Conservation (phyloP, 1,140 invertebrate genomes). For the Aphidius ervi region DNA sequence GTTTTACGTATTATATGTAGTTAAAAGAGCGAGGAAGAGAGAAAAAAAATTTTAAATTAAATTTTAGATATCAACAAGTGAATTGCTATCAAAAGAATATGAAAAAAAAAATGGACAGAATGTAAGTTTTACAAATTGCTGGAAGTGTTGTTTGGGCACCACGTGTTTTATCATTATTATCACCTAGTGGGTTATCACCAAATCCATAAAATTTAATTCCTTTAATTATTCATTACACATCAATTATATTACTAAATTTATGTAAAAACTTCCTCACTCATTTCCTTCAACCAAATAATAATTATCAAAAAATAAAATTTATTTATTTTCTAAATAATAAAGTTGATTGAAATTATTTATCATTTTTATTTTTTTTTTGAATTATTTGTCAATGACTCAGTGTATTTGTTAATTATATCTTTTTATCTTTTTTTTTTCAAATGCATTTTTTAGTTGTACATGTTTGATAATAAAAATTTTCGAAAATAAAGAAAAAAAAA, state of each 20-base stretch:
- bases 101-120: constrained; percentile 29
- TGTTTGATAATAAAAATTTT: too few relatives aligned
- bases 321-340: too few relatives aligned
- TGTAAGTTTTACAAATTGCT: constrained; percentile 45
- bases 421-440: constrained; percentile 10
- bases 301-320: too few relatives aligned
- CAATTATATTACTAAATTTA: too few relatives aligned
- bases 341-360: too few relatives aligned
- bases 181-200: constrained; percentile 22
- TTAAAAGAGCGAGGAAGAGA: too few relatives aligned
- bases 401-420: background rate
- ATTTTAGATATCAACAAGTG: constrained; percentile 32
- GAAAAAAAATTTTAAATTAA: constrained; percentile 8
- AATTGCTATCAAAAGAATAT: constrained; percentile 30
- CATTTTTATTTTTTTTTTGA: too few relatives aligned
- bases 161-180: constrained; percentile 38
- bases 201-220: background rate
- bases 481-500: too few relatives aligned
- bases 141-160: constrained; percentile 43
- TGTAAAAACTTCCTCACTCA: too few relatives aligned
- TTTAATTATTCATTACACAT: background rate
- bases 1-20: too few relatives aligned
- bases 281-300: too few relatives aligned
- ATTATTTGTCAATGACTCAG: background rate
- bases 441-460: constrained; percentile 15